Conservation (phyloP, 2,888 invertebrate species). For the Drosophila buzzatii region DNA sequence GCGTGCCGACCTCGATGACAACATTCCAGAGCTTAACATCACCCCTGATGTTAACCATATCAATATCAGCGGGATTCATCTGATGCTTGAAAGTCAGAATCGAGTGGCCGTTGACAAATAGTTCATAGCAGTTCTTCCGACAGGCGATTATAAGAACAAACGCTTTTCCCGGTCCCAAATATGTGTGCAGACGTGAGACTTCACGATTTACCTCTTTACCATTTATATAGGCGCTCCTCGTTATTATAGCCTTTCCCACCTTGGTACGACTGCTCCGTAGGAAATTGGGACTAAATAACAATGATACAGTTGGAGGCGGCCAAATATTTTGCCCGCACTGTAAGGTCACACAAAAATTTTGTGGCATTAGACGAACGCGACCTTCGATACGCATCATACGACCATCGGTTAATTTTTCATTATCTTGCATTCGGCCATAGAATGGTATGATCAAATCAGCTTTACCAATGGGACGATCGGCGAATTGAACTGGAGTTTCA, state of each 20-base stretch:
- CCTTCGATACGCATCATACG: conserved; percentile 86
- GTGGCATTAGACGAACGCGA: conserved; percentile 89
- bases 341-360: conserved; percentile 90
- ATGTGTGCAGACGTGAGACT: conserved; percentile 62
- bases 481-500: conserved; percentile 14
- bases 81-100: conserved; percentile 88
- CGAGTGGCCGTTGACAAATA: conserved; percentile 86
- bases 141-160: conserved; percentile 76
- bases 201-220: conserved; percentile 83
- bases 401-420: conserved; percentile 84
- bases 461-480: background rate
- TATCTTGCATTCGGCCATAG: conserved; percentile 67
- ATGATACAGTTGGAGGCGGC: conserved; percentile 89
- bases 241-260: conserved; percentile 87
- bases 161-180: conserved; percentile 75
- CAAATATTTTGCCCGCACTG: conserved; percentile 88
- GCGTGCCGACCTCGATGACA: conserved; percentile 29
- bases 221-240: conserved; percentile 88
- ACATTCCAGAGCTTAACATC: conserved; percentile 87
- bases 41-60: conserved; percentile 89
- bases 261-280: conserved; percentile 45
- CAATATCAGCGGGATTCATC: conserved; percentile 87
- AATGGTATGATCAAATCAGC: conserved; percentile 81
- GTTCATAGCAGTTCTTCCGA: conserved; percentile 65
- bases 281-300: conserved; percentile 91